phyloP scores from a whole-genome alignment of 2,888 invertebrate species.

The Scaptomyza polygonia region DNA sequence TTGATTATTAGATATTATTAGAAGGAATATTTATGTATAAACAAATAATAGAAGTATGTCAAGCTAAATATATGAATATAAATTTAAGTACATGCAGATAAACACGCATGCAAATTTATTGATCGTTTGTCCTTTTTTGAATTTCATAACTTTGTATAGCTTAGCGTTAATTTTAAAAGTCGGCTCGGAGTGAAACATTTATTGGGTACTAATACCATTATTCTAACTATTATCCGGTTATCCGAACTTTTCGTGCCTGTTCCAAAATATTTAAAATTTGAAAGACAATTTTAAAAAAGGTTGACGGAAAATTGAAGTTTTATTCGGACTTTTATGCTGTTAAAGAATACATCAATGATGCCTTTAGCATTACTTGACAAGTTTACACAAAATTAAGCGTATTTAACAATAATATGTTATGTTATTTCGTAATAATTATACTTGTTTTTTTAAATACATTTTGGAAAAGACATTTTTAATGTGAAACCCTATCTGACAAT shows the following conservation, averaged over 20 bases:
- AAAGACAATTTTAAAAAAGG: background rate
- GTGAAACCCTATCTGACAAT: conserved; percentile 46
- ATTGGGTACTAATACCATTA: conserved; percentile 21
- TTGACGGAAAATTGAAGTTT: background rate
- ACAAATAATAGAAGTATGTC: background rate
- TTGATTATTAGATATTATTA: no score
- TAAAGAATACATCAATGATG: background rate
- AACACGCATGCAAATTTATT: conserved; percentile 1
- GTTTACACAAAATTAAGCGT: background rate
- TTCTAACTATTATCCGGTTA: conserved; percentile 32
- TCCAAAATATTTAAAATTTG: conserved; percentile 5
- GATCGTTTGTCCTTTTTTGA: conserved; percentile 9
- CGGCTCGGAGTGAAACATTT: no score
- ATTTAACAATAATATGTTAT: background rate
- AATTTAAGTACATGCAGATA: background rate
- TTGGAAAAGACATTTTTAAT: conserved; percentile 33
- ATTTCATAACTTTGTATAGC: conserved; percentile 1
- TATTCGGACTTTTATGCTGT: background rate
- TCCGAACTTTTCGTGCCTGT: conserved; percentile 22
- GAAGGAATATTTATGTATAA: background rate
- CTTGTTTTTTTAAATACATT: background rate
- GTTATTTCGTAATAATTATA: background rate
- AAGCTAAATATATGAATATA: background rate
- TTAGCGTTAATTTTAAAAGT: conserved; percentile 12
- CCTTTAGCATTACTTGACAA: background rate